Percentiles rank a stretch among this genome's conserved stretches.
phyloP scores from a whole-genome alignment of 2,113 vertebrate genomes.

The Phyllostomus hastatus region DNA sequence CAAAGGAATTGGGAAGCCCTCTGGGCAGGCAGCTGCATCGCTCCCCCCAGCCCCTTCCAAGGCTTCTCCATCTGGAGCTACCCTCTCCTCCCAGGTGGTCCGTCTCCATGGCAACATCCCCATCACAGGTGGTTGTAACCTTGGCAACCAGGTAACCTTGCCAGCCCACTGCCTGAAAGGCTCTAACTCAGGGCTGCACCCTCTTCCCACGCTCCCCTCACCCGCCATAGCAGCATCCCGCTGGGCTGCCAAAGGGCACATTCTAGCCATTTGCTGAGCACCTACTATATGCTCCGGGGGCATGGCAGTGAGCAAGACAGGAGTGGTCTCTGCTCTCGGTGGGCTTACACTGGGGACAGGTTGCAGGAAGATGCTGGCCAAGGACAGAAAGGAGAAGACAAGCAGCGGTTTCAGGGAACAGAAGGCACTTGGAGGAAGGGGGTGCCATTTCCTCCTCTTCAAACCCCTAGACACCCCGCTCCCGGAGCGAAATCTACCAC shows the following conservation, averaged over 20 bases:
- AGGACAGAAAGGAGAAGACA: not conserved
- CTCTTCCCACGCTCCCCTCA: not conserved
- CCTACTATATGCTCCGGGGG: not conserved
- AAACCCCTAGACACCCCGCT: not conserved
- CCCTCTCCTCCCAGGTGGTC: not conserved
- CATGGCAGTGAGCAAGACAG: not conserved
- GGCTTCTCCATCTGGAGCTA: not conserved
- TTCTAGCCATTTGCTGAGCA: not conserved
- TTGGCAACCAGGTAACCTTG: constrained; percentile 55
- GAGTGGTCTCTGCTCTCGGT: not conserved
- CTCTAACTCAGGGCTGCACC: not conserved
- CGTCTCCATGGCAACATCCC: not conserved
- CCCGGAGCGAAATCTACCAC: not conserved
- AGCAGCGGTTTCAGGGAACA: not conserved
- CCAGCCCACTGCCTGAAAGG: not conserved
- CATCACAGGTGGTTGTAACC: constrained; percentile 21
- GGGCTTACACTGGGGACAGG: not conserved
- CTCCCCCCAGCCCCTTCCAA: not conserved
- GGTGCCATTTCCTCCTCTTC: not conserved
- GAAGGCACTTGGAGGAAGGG: rapidly evolving
- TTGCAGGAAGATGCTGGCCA: not conserved
- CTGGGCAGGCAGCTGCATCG: not conserved
- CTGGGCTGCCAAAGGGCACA: not conserved
- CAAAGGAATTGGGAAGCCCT: not conserved
- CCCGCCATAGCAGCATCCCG: too few species aligned